Evolutionary conservation across 2,888 invertebrate genomes (phyloP).

Genomic region (Acronicta leporina): DNA sequence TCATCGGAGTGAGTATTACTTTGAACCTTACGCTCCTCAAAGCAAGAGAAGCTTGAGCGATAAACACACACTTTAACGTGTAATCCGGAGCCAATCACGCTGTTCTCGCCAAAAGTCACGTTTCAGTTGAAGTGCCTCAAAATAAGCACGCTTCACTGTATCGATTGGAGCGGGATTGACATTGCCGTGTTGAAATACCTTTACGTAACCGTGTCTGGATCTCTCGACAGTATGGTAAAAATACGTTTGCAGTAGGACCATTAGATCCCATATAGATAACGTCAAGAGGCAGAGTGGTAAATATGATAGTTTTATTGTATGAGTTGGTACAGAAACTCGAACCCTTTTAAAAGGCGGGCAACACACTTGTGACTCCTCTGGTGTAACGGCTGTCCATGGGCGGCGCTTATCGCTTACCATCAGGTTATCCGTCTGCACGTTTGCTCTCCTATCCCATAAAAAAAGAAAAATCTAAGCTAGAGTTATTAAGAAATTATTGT

Average conservation of each 20-base stretch:
- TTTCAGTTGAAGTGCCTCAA: slow-evolving; percentile 34
- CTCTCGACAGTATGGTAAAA: neutral
- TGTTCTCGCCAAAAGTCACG: slow-evolving; percentile 49
- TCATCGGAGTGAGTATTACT: slow-evolving; percentile 14
- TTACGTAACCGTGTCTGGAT: neutral
- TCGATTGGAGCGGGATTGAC: slow-evolving; percentile 33
- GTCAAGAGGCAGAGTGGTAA: too few species aligned
- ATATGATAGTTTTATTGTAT: too few species aligned
- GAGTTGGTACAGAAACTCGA: too few species aligned
- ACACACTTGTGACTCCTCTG: too few species aligned
- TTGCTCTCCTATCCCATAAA: too few species aligned
- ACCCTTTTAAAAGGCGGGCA: too few species aligned
- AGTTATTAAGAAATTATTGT: too few species aligned
- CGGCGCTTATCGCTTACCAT: too few species aligned
- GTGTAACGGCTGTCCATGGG: too few species aligned
- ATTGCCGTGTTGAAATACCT: slow-evolving; percentile 17
- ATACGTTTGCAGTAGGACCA: neutral
- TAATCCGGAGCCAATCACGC: slow-evolving; percentile 47
- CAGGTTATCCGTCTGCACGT: too few species aligned
- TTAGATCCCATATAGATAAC: too few species aligned
- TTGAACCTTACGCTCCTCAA: slow-evolving; percentile 26
- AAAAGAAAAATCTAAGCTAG: too few species aligned
- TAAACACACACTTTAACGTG: slow-evolving; percentile 40
- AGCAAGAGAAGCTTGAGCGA: slow-evolving; percentile 38
- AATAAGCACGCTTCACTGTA: slow-evolving; percentile 44